Evolutionary conservation across 1,140 invertebrate species (phyloP).

Genomic region (Amyelois transitella): DNA sequence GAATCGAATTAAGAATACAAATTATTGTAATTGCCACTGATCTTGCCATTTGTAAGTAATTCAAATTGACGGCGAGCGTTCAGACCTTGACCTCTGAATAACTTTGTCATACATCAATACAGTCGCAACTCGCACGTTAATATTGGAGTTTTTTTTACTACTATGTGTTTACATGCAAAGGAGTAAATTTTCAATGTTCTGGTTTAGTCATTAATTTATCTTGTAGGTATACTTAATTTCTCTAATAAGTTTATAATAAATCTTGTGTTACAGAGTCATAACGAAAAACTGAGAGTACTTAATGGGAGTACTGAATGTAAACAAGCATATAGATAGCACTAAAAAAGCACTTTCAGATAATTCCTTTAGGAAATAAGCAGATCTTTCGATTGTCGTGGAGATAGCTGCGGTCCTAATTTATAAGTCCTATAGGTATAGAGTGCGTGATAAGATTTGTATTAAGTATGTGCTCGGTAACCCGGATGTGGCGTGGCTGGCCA

Average conservation of each 20-base stretch:
- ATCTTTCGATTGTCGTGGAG: no score
- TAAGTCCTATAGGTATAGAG: no score
- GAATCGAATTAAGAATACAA: background rate
- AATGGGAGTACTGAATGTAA: no score
- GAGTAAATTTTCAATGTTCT: background rate
- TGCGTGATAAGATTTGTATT: background rate
- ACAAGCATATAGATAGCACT: no score
- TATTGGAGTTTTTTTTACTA: background rate
- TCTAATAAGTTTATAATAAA: no score
- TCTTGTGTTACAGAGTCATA: no score
- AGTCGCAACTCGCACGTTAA: background rate
- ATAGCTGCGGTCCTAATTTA: no score
- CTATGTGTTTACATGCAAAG: background rate
- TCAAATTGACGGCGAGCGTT: background rate
- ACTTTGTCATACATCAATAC: background rate
- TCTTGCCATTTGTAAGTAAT: background rate
- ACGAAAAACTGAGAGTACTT: no score
- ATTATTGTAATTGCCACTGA: background rate
- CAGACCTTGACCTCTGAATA: background rate
- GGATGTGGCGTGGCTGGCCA: conserved; percentile 2
- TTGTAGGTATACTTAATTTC: no score
- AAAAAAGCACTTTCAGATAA: no score
- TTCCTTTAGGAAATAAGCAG: no score
- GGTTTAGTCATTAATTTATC: no score
- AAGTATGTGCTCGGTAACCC: background rate